These are phyloP conservation scores for Marcusenius ussheri DNA, from an alignment of 2,113 vertebrate genomes.

Conservation along the genomic window DNA sequence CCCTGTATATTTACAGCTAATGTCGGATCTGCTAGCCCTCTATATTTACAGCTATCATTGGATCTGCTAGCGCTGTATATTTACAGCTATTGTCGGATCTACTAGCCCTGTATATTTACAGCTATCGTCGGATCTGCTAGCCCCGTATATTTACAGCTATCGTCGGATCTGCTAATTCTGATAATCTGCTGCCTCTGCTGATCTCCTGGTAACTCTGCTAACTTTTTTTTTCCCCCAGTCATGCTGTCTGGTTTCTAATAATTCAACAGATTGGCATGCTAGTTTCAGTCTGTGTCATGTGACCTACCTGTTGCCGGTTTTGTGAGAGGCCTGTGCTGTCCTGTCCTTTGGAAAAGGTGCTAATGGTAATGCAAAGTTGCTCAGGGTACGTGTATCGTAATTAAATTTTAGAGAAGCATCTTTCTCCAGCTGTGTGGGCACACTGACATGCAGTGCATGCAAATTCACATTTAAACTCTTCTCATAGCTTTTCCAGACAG, in stretches of 20 bases:
- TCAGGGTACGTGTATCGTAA: background rate
- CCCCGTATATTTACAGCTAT: too few species aligned
- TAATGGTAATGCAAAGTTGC: background rate
- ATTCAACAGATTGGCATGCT: background rate
- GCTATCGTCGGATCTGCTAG: too few species aligned
- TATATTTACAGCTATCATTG: too few species aligned
- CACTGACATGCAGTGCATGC: background rate
- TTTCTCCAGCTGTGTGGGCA: conserved; percentile 1
- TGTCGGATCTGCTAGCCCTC: too few species aligned
- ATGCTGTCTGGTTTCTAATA: background rate
- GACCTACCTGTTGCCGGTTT: background rate
- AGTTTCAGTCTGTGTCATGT: background rate
- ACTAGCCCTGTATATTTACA: background rate
- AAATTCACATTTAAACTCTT: background rate
- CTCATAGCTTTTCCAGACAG: background rate
- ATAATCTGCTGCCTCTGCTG: too few species aligned
- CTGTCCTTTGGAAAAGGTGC: background rate
- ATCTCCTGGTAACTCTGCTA: background rate
- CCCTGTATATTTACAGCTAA: too few species aligned
- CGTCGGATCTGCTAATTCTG: too few species aligned
- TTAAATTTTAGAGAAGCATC: background rate
- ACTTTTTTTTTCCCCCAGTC: background rate
- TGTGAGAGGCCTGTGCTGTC: background rate
- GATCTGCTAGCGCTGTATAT: background rate
- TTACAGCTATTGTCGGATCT: background rate